Percentiles rank a stretch among this genome's conserved stretches.
These are phyloP conservation scores for Monarcha castaneiventris DNA, from an alignment of 2,113 vertebrate genomes.

Conservation along the genomic window DNA sequence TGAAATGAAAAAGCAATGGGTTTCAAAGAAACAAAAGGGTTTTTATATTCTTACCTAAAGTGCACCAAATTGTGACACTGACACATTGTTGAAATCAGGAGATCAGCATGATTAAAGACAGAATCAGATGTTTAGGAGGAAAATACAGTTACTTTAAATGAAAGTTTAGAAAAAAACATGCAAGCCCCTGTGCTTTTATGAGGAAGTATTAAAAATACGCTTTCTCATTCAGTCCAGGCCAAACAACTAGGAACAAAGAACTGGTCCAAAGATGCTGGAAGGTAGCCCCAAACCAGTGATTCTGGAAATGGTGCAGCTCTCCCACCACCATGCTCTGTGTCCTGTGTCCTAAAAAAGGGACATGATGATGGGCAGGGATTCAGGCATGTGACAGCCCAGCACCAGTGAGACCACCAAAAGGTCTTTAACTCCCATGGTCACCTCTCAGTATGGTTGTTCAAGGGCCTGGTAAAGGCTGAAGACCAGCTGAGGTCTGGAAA, in stretches of 20 bases:
- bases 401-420: background rate
- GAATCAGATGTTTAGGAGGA: background rate
- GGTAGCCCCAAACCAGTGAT: background rate
- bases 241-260: background rate
- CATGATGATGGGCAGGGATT: background rate
- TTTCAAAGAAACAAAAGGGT: constrained; percentile 11
- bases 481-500: background rate
- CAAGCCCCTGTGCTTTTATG: background rate
- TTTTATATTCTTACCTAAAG: background rate
- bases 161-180: background rate
- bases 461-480: background rate
- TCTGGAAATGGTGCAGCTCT: background rate
- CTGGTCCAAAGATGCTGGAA: background rate
- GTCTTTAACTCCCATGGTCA: background rate
- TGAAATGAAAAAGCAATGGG: background rate
- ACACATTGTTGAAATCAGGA: background rate
- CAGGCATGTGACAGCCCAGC: background rate
- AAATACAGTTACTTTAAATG: background rate
- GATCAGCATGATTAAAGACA: background rate
- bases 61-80: background rate
- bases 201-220: background rate
- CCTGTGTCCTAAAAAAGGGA: background rate
- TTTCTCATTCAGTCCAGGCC: background rate
- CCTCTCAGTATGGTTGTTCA: background rate
- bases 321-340: background rate